These are phyloP conservation scores for Calosoma granatense DNA, from an alignment of 1,140 invertebrate species.

Conservation along the genomic window DNA sequence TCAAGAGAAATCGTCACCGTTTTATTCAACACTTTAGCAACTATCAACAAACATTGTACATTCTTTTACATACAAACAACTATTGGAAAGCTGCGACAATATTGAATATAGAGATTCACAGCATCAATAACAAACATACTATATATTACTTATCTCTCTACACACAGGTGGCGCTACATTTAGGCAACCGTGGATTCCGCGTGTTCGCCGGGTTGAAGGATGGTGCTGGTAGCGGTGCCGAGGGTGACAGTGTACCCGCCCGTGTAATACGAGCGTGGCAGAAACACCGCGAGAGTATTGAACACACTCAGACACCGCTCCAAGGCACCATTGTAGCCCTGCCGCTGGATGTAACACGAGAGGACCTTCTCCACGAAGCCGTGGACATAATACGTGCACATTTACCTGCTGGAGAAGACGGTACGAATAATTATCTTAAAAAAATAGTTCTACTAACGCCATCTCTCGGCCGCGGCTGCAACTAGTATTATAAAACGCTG, in stretches of 20 bases:
- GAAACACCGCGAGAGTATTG: conserved; percentile 35
- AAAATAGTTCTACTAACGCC: no score
- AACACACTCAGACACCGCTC: conserved; percentile 34
- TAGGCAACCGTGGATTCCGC: conserved; percentile 55
- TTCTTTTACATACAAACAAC: no score
- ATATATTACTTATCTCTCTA: no score
- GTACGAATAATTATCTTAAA: conserved; percentile 43
- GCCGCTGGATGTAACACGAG: conserved; percentile 65
- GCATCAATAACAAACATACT: no score
- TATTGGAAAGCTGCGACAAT: no score
- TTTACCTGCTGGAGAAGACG: conserved; percentile 69
- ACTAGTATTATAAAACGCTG: no score
- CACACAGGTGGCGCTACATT: conserved; percentile 51
- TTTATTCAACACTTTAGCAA: no score
- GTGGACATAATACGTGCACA: conserved; percentile 65
- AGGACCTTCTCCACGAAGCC: conserved; percentile 67
- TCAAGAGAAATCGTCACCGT: background rate
- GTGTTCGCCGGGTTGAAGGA: conserved; percentile 64
- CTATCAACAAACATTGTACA: no score
- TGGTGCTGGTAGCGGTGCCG: conserved; percentile 37
- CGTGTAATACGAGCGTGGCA: conserved; percentile 50
- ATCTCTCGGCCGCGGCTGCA: no score
- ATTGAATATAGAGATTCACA: no score
- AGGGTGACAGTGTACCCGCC: conserved; percentile 41
- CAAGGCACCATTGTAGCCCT: conserved; percentile 53